Percentiles rank a stretch among this genome's conserved stretches.
Evolutionary conservation across 2,113 vertebrate genomes (phyloP).

Genomic region (Gasterosteus aculeatus): DNA sequence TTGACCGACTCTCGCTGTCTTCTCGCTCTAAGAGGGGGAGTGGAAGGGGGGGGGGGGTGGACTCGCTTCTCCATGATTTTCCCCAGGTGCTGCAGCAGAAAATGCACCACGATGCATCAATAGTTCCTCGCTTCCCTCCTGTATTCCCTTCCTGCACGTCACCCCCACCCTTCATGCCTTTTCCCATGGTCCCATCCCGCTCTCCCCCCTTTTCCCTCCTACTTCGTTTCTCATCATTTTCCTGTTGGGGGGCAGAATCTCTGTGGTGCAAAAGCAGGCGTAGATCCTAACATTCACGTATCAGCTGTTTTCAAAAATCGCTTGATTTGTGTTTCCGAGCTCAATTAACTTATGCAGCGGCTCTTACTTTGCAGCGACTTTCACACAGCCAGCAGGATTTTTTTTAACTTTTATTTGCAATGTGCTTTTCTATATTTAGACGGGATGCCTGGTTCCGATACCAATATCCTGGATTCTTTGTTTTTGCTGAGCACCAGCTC

Average conservation of each 20-base stretch:
- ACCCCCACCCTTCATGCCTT: constrained; percentile 9
- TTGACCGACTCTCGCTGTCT: constrained; percentile 30
- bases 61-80: constrained; percentile 58
- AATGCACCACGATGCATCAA: constrained; percentile 74
- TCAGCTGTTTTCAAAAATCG: constrained; percentile 59
- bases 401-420: constrained; percentile 12
- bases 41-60: constrained; percentile 18
- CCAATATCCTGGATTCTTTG: background rate
- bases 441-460: constrained; percentile 6
- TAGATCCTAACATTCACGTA: constrained; percentile 43
- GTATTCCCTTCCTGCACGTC: constrained; percentile 16
- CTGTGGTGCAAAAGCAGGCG: constrained; percentile 35
- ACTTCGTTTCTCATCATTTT: constrained; percentile 39
- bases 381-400: constrained; percentile 43
- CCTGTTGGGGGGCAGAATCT: constrained; percentile 37
- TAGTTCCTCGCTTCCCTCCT: constrained; percentile 40
- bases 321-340: constrained; percentile 54
- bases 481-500: constrained; percentile 5
- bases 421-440: constrained; percentile 19
- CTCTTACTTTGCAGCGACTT: constrained; percentile 20
- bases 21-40: constrained; percentile 19
- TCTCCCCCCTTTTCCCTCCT: background rate
- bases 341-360: constrained; percentile 26
- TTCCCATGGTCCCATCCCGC: background rate
- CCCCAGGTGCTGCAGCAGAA: constrained; percentile 75